Conservation (phyloP, 1,140 invertebrate species). For the Drosophila teissieri region DNA sequence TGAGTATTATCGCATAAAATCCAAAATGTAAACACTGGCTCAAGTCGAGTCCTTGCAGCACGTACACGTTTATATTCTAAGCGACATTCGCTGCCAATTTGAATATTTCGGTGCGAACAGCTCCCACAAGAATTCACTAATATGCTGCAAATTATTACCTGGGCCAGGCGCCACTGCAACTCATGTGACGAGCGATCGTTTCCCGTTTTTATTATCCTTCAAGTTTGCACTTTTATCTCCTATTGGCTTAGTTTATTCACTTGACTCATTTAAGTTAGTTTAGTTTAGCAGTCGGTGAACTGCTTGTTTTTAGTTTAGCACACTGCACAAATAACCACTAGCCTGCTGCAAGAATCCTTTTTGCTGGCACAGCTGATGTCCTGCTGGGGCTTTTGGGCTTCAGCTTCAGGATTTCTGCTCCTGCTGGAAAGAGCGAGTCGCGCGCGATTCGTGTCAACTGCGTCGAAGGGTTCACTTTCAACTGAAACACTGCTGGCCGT, state of each 20-base stretch:
- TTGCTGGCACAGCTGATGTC: slow-evolving; percentile 18
- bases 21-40: slow-evolving; percentile 77
- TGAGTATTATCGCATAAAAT: slow-evolving; percentile 80
- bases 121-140: slow-evolving; percentile 38
- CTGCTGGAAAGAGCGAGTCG: slow-evolving; percentile 46
- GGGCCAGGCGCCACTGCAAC: slow-evolving; percentile 10
- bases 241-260: slow-evolving; percentile 14
- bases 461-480: slow-evolving; percentile 83
- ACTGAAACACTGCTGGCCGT: slow-evolving; percentile 72
- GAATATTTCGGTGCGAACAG: slow-evolving; percentile 37
- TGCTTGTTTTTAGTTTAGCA: slow-evolving; percentile 11
- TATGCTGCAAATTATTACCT: slow-evolving; percentile 57
- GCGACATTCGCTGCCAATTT: slow-evolving; percentile 52
- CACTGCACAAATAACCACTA: slow-evolving; percentile 33
- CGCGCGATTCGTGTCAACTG: slow-evolving; percentile 79
- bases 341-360: slow-evolving; percentile 14
- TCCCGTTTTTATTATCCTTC: slow-evolving; percentile 5
- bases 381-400: slow-evolving; percentile 6
- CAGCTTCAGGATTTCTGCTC: slow-evolving; percentile 14
- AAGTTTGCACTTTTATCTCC: slow-evolving; percentile 14
- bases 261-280: slow-evolving; percentile 17
- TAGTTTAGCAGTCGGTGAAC: background rate
- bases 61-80: slow-evolving; percentile 67
- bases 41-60: slow-evolving; percentile 50
- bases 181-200: slow-evolving; percentile 22